Percentiles rank a stretch among this genome's conserved stretches.
phyloP scores from a whole-genome alignment of 1,140 invertebrate species.

The Lucilia sericata region DNA sequence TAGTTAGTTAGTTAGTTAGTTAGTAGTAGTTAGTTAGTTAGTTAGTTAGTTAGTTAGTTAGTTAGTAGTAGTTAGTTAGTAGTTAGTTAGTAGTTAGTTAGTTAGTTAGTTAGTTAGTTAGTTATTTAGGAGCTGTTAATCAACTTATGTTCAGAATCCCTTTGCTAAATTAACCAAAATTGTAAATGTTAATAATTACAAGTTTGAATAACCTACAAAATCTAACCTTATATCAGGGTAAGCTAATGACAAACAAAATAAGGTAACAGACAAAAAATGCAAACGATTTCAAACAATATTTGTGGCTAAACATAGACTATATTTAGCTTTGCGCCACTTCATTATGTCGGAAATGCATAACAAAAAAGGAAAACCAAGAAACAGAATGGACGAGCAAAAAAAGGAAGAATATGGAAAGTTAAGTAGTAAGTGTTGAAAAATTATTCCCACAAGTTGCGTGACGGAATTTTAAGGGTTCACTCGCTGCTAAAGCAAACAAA shows the following conservation, averaged over 20 bases:
- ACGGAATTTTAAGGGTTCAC: constrained; percentile 14
- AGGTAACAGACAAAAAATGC: background rate
- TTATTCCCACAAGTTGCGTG: constrained; percentile 21
- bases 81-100: no score
- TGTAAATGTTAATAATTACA: no score
- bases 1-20: no score
- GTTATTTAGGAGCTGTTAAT: no score
- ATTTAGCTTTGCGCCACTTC: background rate
- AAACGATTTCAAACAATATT: background rate
- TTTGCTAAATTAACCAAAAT: no score
- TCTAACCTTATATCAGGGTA: no score
- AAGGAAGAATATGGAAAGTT: background rate
- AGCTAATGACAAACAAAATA: background rate
- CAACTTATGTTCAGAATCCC: no score
- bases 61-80: no score
- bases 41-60: no score
- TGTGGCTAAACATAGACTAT: background rate
- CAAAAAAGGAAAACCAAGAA: background rate
- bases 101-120: no score
- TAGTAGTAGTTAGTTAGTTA: no score
- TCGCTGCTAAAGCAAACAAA: background rate
- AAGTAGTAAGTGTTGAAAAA: constrained; percentile 10
- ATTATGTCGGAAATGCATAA: constrained; percentile 18
- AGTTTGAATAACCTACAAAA: no score
- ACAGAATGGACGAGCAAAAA: background rate